A percentile compares a stretch with the other conserved stretches of the same genome.
These are phyloP conservation scores for Liolophura sinensis DNA, from an alignment of 1,140 invertebrate species.

Conservation along the genomic window DNA sequence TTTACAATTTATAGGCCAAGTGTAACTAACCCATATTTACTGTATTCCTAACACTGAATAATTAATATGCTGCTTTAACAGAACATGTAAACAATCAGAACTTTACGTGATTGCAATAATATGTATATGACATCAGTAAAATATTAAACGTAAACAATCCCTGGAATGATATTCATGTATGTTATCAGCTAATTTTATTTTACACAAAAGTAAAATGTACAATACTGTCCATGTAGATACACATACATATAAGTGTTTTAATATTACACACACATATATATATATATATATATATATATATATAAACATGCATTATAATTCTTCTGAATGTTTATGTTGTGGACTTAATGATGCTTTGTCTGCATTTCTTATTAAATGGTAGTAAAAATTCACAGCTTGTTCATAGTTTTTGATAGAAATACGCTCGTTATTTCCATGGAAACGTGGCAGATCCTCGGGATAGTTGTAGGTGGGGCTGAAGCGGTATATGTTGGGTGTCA, in stretches of 20 bases:
- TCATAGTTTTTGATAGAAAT: slow-evolving; percentile 62
- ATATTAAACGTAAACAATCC: no score
- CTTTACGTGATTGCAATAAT: no score
- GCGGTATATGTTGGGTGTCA: slow-evolving; percentile 63
- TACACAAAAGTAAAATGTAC: background rate
- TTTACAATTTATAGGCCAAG: no score
- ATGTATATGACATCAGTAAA: no score
- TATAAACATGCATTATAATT: slow-evolving; percentile 19
- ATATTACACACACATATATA: background rate
- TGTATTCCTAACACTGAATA: no score
- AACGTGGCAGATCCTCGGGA: slow-evolving; percentile 53
- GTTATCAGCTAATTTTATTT: no score
- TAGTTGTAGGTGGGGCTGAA: slow-evolving; percentile 61
- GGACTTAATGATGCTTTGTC: slow-evolving; percentile 41
- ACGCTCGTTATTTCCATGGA: slow-evolving; percentile 66
- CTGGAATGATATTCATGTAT: no score
- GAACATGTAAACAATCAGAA: no score
- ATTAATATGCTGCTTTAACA: no score
- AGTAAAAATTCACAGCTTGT: slow-evolving; percentile 64
- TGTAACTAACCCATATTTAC: no score
- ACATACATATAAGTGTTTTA: background rate
- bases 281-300: slow-evolving; percentile 1
- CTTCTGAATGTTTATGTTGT: slow-evolving; percentile 28
- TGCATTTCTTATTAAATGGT: slow-evolving; percentile 63
- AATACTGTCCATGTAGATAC: background rate